Evolutionary conservation across 2,797 vertebrate genomes (phyloP).

Genomic region (Lacerta viridis): DNA sequence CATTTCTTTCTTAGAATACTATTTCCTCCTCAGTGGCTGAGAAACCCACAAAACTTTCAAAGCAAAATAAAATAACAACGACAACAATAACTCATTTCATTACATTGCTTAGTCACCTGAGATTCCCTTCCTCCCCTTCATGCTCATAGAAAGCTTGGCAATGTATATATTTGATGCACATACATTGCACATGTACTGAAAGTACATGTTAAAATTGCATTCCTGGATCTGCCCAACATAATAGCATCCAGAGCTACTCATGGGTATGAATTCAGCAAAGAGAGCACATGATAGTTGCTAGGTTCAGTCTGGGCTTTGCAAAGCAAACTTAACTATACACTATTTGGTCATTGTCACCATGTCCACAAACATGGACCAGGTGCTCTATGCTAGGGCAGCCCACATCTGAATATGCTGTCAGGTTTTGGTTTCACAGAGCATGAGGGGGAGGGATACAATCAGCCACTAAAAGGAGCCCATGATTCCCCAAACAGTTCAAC

Average conservation of each 20-base stretch:
- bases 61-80: constrained; percentile 50
- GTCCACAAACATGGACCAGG: background rate
- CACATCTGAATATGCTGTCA: constrained; percentile 10
- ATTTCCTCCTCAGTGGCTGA: constrained; percentile 36
- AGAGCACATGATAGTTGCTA: background rate
- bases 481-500: constrained; percentile 65
- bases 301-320: background rate
- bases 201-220: background rate
- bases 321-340: constrained; percentile 1
- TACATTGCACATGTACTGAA: constrained; percentile 42
- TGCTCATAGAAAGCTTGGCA: constrained; percentile 57
- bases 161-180: constrained; percentile 42
- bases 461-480: constrained; percentile 57
- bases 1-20: constrained; percentile 47
- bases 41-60: constrained; percentile 35
- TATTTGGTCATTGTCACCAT: background rate
- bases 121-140: constrained; percentile 63
- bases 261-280: background rate
- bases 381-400: background rate
- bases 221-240: background rate
- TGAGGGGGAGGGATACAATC: constrained; percentile 65
- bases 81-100: constrained; percentile 55
- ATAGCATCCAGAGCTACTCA: background rate
- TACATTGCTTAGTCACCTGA: constrained; percentile 39
- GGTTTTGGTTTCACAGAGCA: constrained; percentile 39